Evolutionary conservation across 2,113 vertebrate genomes (phyloP), one percentile per base, ranked within the genome.

Genomic region (Colaptes auratus): DNA sequence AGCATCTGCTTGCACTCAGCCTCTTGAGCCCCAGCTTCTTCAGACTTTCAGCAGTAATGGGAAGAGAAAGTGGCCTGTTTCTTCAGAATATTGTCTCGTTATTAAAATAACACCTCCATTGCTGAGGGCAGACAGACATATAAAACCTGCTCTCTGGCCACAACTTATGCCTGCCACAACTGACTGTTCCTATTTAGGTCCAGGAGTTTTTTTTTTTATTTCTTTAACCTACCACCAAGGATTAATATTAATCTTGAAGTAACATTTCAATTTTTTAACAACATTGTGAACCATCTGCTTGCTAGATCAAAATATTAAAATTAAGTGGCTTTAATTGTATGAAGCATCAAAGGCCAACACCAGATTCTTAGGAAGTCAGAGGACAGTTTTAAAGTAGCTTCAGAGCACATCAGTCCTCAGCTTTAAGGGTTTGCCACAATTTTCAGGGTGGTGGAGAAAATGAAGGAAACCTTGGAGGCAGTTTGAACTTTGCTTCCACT

Each of bases 301-400:
- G 95, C 73, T 91, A 42, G 59, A 92, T 59, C 42, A 89, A 95
- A 96, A 90, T 20, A 94, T 35, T 83, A 78, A 97, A 96, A 97
- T 90, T 90, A 96, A 94, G 92, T 79, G 79, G 35, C 74, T 92
- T 84, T 97, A 97, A 97, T 92, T 93, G 67, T 56, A 53, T 35
- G 21, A 88, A 96, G 69, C 88, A 89, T 71, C 86, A 96, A 94
- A 77, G 69, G 53, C 74, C 89, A 95, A 89, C 9, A 36, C 3
- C 82, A 75, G 50, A 96, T 96, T 78, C 89, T 95, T 93, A 92
- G 7, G 58, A 97, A 97, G 80, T 46, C 67, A 97, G 53, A 72
- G 63, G 58, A 90, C 73, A 87, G 95, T 96, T 95, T 60, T 15
- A 83, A 95, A 95, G 78, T 65, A 90, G 35, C 63, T 92, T 96